These are phyloP conservation scores for Onychomys arenicola DNA, from an alignment of 2,797 vertebrate genomes.

Conservation along the genomic window DNA sequence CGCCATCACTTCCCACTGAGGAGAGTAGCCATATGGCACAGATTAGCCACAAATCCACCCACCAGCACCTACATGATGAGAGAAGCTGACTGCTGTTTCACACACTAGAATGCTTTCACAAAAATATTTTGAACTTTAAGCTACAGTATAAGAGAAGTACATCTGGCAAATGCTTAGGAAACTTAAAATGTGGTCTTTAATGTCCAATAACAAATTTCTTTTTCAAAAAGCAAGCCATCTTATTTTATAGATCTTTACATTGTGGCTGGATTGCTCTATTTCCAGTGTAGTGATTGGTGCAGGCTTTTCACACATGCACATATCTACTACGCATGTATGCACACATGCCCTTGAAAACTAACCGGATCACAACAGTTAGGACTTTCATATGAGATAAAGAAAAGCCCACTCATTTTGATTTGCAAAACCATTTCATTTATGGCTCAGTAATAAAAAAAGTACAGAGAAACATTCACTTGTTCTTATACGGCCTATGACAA, in stretches of 20 bases:
- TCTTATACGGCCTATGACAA: constrained; percentile 9
- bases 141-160: constrained; percentile 43
- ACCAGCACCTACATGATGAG: constrained; percentile 64
- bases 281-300: not conserved
- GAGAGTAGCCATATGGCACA: constrained; percentile 64
- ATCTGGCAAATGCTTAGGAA: constrained; percentile 75
- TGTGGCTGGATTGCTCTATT: constrained; percentile 11
- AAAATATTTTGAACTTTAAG: constrained; percentile 70
- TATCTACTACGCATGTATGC: not conserved
- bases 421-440: constrained; percentile 37
- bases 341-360: not conserved
- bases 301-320: constrained; percentile 43
- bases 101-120: constrained; percentile 74
- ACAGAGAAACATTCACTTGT: constrained; percentile 8
- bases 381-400: constrained; percentile 31
- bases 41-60: constrained; percentile 72
- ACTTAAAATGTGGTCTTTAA: constrained; percentile 67
- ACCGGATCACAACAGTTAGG: not conserved
- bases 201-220: constrained; percentile 15
- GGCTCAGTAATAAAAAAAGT: constrained; percentile 3
- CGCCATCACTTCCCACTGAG: constrained; percentile 41
- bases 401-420: constrained; percentile 55
- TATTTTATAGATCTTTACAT: constrained; percentile 37
- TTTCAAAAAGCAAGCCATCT: constrained; percentile 33
- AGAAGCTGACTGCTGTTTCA: constrained; percentile 26